Percentiles rank a stretch among this genome's conserved stretches.
Evolutionary conservation across 1,140 invertebrate genomes (phyloP).

Genomic region (Sminthurides bifidus): DNA sequence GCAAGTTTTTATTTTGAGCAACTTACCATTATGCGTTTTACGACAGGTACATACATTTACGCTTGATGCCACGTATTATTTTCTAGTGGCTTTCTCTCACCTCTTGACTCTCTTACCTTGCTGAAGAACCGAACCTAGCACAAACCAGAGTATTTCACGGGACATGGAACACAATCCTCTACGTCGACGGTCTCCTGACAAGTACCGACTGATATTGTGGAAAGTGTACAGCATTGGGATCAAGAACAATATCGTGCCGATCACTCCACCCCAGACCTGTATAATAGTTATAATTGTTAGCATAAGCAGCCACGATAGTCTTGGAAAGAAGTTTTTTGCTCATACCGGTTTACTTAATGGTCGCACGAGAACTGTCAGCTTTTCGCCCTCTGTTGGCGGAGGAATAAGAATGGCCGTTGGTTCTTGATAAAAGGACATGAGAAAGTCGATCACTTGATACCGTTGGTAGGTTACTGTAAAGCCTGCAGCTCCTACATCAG

Average conservation of each 20-base stretch:
- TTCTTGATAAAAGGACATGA: conserved; percentile 36
- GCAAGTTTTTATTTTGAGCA: too few relatives aligned
- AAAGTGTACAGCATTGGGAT: conserved; percentile 21
- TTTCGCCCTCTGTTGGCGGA: conserved; percentile 30
- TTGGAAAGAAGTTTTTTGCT: neutral
- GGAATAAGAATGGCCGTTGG: conserved; percentile 34
- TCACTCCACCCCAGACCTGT: conserved; percentile 27
- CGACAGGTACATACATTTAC: too few relatives aligned
- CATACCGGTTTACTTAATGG: conserved; percentile 32
- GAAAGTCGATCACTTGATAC: conserved; percentile 39
- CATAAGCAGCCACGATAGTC: neutral
- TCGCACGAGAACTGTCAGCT: conserved; percentile 33
- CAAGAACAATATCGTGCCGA: conserved; percentile 14
- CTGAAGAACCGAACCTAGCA: conserved; percentile 29
- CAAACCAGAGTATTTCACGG: conserved; percentile 19
- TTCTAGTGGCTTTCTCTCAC: too few relatives aligned
- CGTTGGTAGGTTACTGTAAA: conserved; percentile 40
- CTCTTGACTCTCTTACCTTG: conserved; percentile 24
- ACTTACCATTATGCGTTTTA: too few relatives aligned
- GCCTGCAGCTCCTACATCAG: conserved; percentile 38
- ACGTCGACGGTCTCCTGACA: neutral
- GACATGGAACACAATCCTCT: neutral
- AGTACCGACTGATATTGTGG: conserved; percentile 6
- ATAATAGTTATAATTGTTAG: neutral
- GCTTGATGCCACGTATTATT: too few relatives aligned